Conservation (phyloP, 35 echinoderm and acorn worm species). For the Acanthaster planci region DNA sequence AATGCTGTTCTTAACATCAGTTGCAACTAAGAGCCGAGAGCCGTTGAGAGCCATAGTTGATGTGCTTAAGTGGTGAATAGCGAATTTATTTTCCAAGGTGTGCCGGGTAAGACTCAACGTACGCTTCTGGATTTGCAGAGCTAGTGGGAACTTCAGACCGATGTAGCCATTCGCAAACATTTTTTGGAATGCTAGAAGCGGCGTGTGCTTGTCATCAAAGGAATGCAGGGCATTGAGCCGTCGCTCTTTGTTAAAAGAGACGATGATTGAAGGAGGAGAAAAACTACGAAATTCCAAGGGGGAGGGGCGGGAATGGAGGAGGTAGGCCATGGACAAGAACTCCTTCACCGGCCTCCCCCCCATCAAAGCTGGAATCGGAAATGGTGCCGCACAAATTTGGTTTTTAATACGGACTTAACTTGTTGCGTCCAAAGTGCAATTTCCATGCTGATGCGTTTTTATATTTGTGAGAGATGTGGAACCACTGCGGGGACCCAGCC, state of each 20-base stretch:
- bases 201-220: not conserved
- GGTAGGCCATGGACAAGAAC: not conserved
- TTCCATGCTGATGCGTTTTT: not conserved
- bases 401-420: not conserved
- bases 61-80: too few relatives aligned
- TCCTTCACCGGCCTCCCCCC: not conserved
- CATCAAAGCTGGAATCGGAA: not conserved
- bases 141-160: not conserved
- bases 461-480: not conserved
- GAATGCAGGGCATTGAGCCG: not conserved
- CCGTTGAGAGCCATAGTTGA: too few relatives aligned
- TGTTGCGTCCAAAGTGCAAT: slow-evolving; percentile 28
- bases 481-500: not conserved
- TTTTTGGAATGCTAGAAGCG: too few relatives aligned
- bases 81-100: too few relatives aligned
- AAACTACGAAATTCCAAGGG: not conserved
- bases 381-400: slow-evolving; percentile 19
- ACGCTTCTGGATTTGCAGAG: not conserved
- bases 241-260: not conserved
- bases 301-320: not conserved
- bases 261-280: not conserved
- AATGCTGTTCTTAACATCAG: not conserved
- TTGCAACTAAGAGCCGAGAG: slow-evolving; percentile 13
- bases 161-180: too few relatives aligned
- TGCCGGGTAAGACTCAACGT: too few relatives aligned